Base-by-base conservation (phyloP, 2,888 invertebrate genomes). In the Drosophila phalerata region DNA sequence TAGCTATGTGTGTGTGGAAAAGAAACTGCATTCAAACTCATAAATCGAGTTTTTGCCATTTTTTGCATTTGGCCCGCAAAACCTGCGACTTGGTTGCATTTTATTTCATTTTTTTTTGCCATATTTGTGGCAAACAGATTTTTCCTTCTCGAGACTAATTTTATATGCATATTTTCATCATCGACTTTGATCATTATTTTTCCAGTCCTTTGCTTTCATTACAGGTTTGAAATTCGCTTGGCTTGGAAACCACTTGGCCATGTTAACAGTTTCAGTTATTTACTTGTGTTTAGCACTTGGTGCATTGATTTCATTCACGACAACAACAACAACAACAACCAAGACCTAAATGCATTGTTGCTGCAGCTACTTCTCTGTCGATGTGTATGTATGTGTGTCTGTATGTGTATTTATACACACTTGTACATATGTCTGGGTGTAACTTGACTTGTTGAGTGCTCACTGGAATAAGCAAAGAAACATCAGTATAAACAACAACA, bases 11-110 rank as follows among this genome's bases (percentile, higher is more conserved):
- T 43, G 19, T 22, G 11, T 62, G 51, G 70, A 81, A 69, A 75
- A 80, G 71, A 79, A 85, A 83, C 83, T 83, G 86, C 83, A 83
- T 77, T 77, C 63, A 73, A 79, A 72, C 67, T 79, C 79, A 84
- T 87, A 81, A 87, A 89, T 86, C 82, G 73, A 77, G 85, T 87
- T 87, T 85, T 81, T 80, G 45, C 74, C 74, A 69, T 72, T 73
- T 69, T 32, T 67, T 64, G 43, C 53, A 13, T 48, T 64, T 51
- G 43, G 43, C 37, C 9, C 32, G 45, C 47, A 17, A 55, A 49
- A 34, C 49, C 49, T 49, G 49, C 32, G 22, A 49, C 49, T 17
- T 32, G 28, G 49, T 58, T 60, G 68, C 61, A 57, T 68, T 74
- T 69, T 69, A 62, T 68, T 69, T 37, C 28, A 37, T 10, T 52